Conservation (phyloP, 2,113 vertebrate species). For the Formicarius rufipectus region DNA sequence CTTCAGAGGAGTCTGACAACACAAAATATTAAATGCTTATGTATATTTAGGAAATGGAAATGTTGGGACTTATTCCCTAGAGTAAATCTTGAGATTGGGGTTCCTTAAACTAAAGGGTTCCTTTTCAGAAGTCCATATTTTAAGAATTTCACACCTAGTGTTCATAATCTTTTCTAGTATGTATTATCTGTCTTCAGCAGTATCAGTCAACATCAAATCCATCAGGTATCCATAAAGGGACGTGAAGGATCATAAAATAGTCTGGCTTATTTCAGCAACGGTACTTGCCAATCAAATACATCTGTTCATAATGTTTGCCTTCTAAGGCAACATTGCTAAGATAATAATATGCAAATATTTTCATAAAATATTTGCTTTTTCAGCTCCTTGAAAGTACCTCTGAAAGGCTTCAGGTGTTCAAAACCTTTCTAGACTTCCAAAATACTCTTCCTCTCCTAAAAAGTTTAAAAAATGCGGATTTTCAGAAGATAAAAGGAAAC, state of each 20-base stretch:
- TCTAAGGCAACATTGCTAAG: neutral
- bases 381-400: neutral
- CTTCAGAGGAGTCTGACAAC: neutral
- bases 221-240: neutral
- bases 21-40: neutral
- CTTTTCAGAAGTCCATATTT: neutral
- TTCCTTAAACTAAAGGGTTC: neutral
- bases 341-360: neutral
- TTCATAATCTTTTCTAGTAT: neutral
- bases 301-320: neutral
- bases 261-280: neutral
- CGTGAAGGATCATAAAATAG: neutral
- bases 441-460: neutral
- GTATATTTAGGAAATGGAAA: neutral
- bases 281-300: neutral
- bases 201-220: neutral
- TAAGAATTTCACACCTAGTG: neutral
- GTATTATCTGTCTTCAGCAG: neutral
- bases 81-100: fast-evolving
- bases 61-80: neutral
- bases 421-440: neutral
- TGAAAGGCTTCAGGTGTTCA: neutral
- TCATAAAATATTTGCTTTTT: neutral
- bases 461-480: neutral
- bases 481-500: neutral